phyloP scores from a whole-genome alignment of 2,888 invertebrate genomes.

The Diploptera punctata region DNA sequence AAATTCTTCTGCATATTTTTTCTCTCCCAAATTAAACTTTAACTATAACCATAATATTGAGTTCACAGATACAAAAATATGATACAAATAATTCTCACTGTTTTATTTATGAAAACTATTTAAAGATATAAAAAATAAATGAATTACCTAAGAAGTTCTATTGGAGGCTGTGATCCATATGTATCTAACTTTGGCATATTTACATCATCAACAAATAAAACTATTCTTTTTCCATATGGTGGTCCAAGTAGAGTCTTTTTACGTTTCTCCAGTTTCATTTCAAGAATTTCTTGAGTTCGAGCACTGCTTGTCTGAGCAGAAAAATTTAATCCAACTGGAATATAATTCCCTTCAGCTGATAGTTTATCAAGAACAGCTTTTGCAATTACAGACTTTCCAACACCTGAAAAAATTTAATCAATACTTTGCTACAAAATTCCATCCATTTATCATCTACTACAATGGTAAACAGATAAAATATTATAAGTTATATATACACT shows the following conservation, averaged over 20 bases:
- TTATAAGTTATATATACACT: too few species aligned
- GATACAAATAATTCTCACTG: too few species aligned
- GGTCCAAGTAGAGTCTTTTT: slow-evolving; percentile 82
- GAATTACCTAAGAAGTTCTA: slow-evolving; percentile 79
- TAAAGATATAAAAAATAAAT: neutral
- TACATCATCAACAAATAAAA: slow-evolving; percentile 89
- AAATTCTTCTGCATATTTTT: too few species aligned
- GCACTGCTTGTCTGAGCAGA: slow-evolving; percentile 90
- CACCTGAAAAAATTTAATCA: slow-evolving; percentile 70
- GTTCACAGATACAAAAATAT: too few species aligned
- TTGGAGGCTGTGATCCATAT: slow-evolving; percentile 91
- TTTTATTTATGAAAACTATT: too few species aligned
- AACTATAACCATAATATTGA: too few species aligned
- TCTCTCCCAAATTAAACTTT: too few species aligned
- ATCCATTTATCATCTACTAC: too few species aligned
- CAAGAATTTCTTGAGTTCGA: slow-evolving; percentile 84
- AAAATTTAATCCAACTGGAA: slow-evolving; percentile 84
- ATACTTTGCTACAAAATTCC: too few species aligned
- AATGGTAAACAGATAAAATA: too few species aligned
- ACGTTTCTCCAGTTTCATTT: slow-evolving; percentile 82
- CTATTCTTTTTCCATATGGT: slow-evolving; percentile 80
- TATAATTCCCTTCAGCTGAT: slow-evolving; percentile 62
- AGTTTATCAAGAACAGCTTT: slow-evolving; percentile 74
- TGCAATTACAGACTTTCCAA: slow-evolving; percentile 89
- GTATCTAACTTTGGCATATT: slow-evolving; percentile 89